These are phyloP conservation scores for Apotomis capreana DNA, from an alignment of 2,888 invertebrate genomes.

Conservation along the genomic window DNA sequence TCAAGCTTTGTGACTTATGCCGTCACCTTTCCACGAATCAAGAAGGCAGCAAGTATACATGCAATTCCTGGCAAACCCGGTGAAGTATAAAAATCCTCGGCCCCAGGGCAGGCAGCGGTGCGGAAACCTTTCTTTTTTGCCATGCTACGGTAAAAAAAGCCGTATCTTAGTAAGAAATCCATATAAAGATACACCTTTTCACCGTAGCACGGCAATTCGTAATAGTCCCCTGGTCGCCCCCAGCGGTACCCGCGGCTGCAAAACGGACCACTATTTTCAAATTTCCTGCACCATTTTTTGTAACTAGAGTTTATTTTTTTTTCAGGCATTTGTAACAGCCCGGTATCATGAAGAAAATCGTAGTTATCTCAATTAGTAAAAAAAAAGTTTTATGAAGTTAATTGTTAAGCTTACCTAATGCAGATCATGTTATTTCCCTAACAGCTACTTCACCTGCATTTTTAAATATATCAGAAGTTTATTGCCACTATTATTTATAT, in stretches of 20 bases:
- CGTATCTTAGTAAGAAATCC: too few relatives aligned
- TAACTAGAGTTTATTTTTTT: not conserved
- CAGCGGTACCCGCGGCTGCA: conserved; percentile 8
- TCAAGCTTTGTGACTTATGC: not conserved
- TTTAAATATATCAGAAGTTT: too few relatives aligned
- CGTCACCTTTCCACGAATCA: conserved; percentile 6
- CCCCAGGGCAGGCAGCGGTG: conserved; percentile 27
- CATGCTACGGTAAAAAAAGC: too few relatives aligned
- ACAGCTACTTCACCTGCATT: too few relatives aligned
- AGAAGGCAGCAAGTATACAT: conserved; percentile 15
- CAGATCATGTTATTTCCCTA: too few relatives aligned
- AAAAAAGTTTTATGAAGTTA: too few relatives aligned
- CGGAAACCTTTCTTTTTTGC: conserved; percentile 27
- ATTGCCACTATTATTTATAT: too few relatives aligned
- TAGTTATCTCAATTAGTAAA: too few relatives aligned
- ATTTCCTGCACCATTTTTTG: conserved; percentile 7
- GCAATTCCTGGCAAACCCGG: conserved; percentile 35
- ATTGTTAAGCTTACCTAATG: too few relatives aligned
- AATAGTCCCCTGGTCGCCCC: conserved; percentile 33
- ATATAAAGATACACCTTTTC: too few relatives aligned
- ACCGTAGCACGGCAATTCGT: not conserved
- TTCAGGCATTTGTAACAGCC: conserved; percentile 1
- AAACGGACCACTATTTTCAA: conserved; percentile 38
- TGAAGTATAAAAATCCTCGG: conserved; percentile 34
- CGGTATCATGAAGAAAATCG: too few relatives aligned